Evolutionary conservation across 2,797 vertebrate species (phyloP), one percentile per base, ranked within the genome.

Genomic region (Rhinophrynus dorsalis): DNA sequence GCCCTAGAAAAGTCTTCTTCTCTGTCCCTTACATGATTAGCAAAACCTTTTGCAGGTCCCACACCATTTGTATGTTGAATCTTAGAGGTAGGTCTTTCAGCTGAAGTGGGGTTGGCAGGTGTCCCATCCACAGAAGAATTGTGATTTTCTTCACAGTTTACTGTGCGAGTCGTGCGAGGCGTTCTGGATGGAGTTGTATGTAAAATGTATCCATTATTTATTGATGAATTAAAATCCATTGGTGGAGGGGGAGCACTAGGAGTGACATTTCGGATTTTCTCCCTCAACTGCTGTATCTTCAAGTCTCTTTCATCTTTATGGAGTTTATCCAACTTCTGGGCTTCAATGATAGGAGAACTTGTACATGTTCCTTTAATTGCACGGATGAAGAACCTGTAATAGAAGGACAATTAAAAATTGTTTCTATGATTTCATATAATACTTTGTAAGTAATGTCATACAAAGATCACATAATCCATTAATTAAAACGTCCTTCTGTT

Each of bases 341-440:
- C 95, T 82, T 85, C 88, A 50, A 87, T 57, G 60, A 92, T 81
- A 21, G 85, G 84, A 68, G 92, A 88, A 68, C 83, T 78, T 69
- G 80, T 78, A 11, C 90, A 82, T 3, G 92, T 94, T 74, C 95
- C 96, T 86, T 63, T 90, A 12, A 97, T 75, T 80, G 88, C 86
- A 58, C 89, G 88, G 76, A 94, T 77, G 51, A 90, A 82, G 81
- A 91, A 96, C 88, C 96, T 98, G 86, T 75, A 44, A 72, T n/a
- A n/a, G n/a, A n/a, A n/a, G n/a, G n/a, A n/a, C n/a, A n/a, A n/a
- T n/a, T n/a, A n/a, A n/a, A n/a, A n/a, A n/a, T n/a, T n/a, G n/a
- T n/a, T n/a, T n/a, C n/a, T n/a, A n/a, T n/a, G n/a, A n/a, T n/a
- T n/a, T n/a, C n/a, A n/a, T n/a, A n/a, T n/a, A n/a, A n/a, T n/a